Evolutionary conservation across 2,888 invertebrate genomes (phyloP), one percentile per base, ranked within the genome.

Genomic region (Craniophora ligustri): DNA sequence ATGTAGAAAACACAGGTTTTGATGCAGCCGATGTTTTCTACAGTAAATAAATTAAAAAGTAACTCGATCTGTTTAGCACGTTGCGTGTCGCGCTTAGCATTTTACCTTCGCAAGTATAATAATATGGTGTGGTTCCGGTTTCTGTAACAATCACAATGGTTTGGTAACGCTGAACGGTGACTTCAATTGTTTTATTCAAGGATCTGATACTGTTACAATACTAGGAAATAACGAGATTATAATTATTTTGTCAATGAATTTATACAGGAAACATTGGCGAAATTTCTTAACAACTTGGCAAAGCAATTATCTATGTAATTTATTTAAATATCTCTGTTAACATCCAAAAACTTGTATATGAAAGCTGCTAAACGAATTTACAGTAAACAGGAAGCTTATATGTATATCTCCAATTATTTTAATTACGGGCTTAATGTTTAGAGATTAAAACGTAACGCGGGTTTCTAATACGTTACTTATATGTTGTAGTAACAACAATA

Each of bases 151-250:
- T 50, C 62, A 73, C 69, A 77, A 78, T 72, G 67, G 69, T 76
- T 75, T 60, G 49, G 71, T 70, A 78, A 75, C 57, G 71, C 68
- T 72, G 67, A 75, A 74, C 71, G 65, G 75, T 64, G 48, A 54
- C 61, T 75, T 68, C 68, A 62, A 78, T 78, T 76, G 72, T 78
- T 75, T 62, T 65, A 56, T 67, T 73, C 70, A 80, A 79, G 79
- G 79, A 76, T 71, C 51, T 64, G 51, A 61, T 53, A 61, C 57
- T 30, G 40, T 65, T 71, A 57, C 57, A 64, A 53, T 59, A 65
- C 62, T 47, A 67, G 60, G 63, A 64, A 70, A 41, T 61, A 34
- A 48, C 50, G 21, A 55, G 35, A 67, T 10, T 1, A 8, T 14
- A 14, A 16, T 14, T 16, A 21, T 30, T 28, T 23, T 42, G 23